A percentile compares a stretch with the other conserved stretches of the same genome.
These are phyloP conservation scores for Elephantulus edwardii DNA, from an alignment of 2,113 vertebrate species.

Conservation along the genomic window DNA sequence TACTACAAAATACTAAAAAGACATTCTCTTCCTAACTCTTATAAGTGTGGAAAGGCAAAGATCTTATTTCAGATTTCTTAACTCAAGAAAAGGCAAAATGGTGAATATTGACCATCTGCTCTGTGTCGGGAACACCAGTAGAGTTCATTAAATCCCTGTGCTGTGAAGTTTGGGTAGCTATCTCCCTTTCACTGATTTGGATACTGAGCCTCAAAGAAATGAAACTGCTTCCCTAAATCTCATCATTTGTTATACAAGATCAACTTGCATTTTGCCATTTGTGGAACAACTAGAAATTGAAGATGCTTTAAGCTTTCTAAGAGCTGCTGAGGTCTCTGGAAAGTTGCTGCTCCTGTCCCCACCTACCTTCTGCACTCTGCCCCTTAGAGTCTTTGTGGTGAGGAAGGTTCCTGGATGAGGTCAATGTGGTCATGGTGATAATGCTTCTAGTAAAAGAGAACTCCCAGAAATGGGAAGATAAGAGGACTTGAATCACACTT, in stretches of 20 bases:
- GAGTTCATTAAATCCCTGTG: background rate
- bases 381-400: background rate
- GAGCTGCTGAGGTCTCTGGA: too few species aligned
- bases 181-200: background rate
- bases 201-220: background rate
- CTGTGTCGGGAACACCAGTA: background rate
- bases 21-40: background rate
- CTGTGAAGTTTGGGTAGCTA: background rate
- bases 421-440: too few species aligned
- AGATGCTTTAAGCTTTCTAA: background rate
- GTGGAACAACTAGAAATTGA: background rate
- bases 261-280: background rate
- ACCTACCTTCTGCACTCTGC: background rate
- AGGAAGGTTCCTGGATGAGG: background rate
- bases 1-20: background rate
- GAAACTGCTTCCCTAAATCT: background rate
- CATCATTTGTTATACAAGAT: background rate
- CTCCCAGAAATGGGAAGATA: background rate
- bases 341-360: background rate
- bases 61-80: background rate
- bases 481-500: background rate
- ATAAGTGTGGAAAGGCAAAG: constrained; percentile 23
- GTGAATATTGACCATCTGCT: background rate
- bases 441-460: too few species aligned
- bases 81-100: background rate